These are phyloP conservation scores for Labeo rohita DNA, from an alignment of 2,113 vertebrate genomes.

Conservation along the genomic window DNA sequence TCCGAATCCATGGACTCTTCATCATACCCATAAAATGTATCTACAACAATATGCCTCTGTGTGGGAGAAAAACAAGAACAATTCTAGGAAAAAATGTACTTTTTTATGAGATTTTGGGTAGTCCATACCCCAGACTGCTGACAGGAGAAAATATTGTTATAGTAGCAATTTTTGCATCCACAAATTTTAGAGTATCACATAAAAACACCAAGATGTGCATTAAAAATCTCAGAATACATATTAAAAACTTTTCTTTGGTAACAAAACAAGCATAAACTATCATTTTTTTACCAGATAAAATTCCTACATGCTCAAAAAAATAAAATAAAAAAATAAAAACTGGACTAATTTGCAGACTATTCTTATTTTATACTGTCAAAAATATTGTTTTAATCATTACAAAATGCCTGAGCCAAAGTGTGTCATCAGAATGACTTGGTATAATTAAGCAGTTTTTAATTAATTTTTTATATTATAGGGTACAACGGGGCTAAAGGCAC, in stretches of 20 bases:
- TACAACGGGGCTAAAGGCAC: too few relatives aligned
- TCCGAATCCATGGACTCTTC: slow-evolving; percentile 99
- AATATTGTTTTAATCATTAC: too few relatives aligned
- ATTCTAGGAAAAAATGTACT: background rate
- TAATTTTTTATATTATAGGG: too few relatives aligned
- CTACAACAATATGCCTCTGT: slow-evolving; percentile 93
- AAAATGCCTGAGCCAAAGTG: too few relatives aligned
- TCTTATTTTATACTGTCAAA: too few relatives aligned
- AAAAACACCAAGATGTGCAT: background rate
- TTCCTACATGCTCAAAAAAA: too few relatives aligned
- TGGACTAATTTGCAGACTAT: too few relatives aligned
- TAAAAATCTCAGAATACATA: background rate
- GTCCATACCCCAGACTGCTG: background rate
- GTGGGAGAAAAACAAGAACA: slow-evolving; percentile 17
- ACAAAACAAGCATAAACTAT: background rate
- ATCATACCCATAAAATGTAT: slow-evolving; percentile 93
- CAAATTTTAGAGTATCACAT: background rate
- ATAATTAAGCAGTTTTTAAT: too few relatives aligned
- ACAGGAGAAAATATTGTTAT: background rate
- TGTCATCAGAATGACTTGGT: too few relatives aligned
- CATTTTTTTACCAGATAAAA: too few relatives aligned
- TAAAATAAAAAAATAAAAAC: background rate
- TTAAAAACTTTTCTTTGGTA: background rate
- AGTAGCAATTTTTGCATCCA: background rate
- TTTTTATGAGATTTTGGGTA: background rate